Percentiles rank a stretch among this genome's conserved stretches.
Evolutionary conservation across 2,888 invertebrate genomes (phyloP).

Genomic region (Uloborus plumipes): DNA sequence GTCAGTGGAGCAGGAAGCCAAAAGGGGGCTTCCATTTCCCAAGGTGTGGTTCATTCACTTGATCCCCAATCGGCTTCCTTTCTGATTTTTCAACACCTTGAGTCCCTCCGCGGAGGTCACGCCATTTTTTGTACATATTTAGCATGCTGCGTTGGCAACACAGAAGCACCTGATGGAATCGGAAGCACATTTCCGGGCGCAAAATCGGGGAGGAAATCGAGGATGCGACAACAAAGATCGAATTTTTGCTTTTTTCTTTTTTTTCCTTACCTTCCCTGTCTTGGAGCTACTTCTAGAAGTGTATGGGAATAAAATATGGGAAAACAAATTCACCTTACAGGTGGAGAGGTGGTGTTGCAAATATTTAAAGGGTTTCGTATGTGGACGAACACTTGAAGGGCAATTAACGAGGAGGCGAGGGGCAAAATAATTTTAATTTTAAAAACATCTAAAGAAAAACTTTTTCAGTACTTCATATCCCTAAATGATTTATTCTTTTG

Average conservation of each 20-base stretch:
- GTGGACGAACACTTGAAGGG: no score
- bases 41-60: conserved; percentile 61
- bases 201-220: conserved; percentile 37
- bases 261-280: no score
- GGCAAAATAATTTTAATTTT: no score
- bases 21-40: conserved; percentile 39
- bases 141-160: conserved; percentile 21
- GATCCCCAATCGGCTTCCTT: conserved; percentile 28
- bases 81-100: conserved; percentile 40
- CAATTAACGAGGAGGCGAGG: no score
- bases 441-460: no score
- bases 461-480: no score
- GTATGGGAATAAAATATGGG: conserved; percentile 28
- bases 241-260: no score
- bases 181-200: conserved; percentile 39
- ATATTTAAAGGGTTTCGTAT: no score
- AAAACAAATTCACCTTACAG: conserved; percentile 52
- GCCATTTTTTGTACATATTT: conserved; percentile 6
- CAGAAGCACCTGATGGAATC: conserved; percentile 49
- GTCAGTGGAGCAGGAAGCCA: conserved; percentile 59
- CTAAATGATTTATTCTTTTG: no score
- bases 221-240: conserved; percentile 28
- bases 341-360: neutral
- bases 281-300: no score
- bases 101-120: conserved; percentile 33